Conservation (phyloP, 2,113 vertebrate genomes). For the Thinocorus orbignyianus region DNA sequence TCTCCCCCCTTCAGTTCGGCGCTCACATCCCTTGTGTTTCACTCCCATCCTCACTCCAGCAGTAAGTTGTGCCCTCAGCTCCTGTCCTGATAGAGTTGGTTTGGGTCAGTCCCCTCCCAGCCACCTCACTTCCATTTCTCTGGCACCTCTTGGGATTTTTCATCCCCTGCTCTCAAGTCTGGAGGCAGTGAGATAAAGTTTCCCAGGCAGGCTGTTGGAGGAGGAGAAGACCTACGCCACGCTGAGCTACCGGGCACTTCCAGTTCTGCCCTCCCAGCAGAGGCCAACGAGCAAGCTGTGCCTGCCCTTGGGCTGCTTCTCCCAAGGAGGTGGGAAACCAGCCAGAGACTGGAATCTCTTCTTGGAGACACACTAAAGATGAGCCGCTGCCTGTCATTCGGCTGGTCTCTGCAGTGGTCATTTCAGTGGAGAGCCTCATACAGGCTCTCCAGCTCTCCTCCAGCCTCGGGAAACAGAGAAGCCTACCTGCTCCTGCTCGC, state of each 20-base stretch:
- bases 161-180: neutral
- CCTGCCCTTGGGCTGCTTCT: slow-evolving; percentile 8
- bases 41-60: neutral
- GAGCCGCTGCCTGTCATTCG: neutral
- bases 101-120: neutral
- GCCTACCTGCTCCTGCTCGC: neutral
- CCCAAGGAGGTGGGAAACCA: neutral
- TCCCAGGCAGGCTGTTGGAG: slow-evolving; percentile 20
- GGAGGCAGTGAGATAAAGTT: slow-evolving; percentile 36
- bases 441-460: neutral
- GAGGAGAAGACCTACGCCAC: slow-evolving; percentile 24
- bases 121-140: neutral
- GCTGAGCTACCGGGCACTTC: slow-evolving; percentile 21
- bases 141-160: slow-evolving; percentile 7
- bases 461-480: neutral
- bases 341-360: neutral
- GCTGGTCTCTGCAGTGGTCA: accelerated
- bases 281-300: neutral
- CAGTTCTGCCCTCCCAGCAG: neutral
- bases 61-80: neutral
- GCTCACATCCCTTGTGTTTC: neutral
- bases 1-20: neutral
- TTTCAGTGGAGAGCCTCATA: neutral
- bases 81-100: neutral
- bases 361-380: neutral